phyloP scores from a whole-genome alignment of 2,797 vertebrate species.

The Oryzias dopingdopingensis region DNA sequence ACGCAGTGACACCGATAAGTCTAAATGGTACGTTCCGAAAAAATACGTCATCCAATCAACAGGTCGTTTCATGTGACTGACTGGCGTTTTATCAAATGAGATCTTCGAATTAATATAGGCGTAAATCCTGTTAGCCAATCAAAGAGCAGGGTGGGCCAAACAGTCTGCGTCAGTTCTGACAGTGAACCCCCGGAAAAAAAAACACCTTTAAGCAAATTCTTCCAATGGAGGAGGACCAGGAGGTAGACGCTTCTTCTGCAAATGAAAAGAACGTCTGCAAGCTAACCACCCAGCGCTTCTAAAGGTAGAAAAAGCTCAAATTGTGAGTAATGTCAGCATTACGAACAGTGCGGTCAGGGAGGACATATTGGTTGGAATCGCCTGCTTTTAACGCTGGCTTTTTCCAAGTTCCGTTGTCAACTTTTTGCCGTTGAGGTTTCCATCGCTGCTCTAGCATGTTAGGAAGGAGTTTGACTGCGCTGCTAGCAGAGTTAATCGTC shows the following conservation, averaged over 20 bases:
- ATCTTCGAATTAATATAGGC: conserved; percentile 23
- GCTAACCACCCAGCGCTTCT: conserved; percentile 63
- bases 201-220: conserved; percentile 69
- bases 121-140: conserved; percentile 40
- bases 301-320: conserved; percentile 55
- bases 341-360: conserved; percentile 5
- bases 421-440: conserved; percentile 46
- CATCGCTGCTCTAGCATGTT: conserved; percentile 58
- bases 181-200: conserved; percentile 54
- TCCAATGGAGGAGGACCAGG: conserved; percentile 72
- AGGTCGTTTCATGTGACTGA: conserved; percentile 44
- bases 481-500: conserved; percentile 44
- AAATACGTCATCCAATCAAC: conserved; percentile 65
- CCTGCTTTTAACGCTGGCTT: conserved; percentile 23
- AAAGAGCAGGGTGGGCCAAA: conserved; percentile 27
- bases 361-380: conserved; percentile 9
- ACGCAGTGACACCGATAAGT: too few relatives aligned
- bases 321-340: conserved; percentile 62
- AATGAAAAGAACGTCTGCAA: conserved; percentile 65
- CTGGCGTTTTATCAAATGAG: conserved; percentile 40
- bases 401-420: conserved; percentile 55
- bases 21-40: conserved; percentile 13
- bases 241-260: conserved; percentile 64
- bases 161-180: conserved; percentile 40
- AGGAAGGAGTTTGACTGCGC: conserved; percentile 58